Percentiles rank a stretch among this genome's conserved stretches.
These are phyloP conservation scores for Equus quagga DNA, from an alignment of 2,113 vertebrate genomes.

Conservation along the genomic window DNA sequence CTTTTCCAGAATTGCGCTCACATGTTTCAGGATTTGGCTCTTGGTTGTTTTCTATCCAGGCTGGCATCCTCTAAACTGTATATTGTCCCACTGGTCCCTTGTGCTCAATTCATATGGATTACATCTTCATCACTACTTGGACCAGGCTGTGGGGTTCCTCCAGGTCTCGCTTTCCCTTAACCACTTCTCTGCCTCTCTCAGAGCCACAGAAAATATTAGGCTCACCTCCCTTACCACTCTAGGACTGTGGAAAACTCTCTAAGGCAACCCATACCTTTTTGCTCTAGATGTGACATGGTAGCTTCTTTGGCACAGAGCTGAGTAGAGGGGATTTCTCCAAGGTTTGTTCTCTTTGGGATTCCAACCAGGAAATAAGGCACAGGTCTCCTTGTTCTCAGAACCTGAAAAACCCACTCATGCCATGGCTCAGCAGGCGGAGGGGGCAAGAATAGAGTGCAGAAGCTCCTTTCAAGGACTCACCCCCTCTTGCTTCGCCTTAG, in stretches of 20 bases:
- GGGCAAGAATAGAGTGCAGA: not conserved
- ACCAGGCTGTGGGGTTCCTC: not conserved
- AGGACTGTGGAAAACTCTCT: not conserved
- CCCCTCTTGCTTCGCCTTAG: not conserved
- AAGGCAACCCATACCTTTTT: not conserved
- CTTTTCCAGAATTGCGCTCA: not conserved
- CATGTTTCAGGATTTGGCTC: not conserved
- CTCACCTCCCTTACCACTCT: not conserved
- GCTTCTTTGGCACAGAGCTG: not conserved
- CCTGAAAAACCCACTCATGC: not conserved
- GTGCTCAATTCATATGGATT: not conserved
- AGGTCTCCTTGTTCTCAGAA: not conserved
- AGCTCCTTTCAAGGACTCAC: not conserved
- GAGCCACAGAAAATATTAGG: not conserved
- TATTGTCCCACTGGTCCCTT: not conserved
- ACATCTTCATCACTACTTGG: not conserved
- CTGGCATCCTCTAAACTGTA: not conserved
- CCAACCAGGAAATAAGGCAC: constrained; percentile 10
- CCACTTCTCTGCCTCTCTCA: not conserved
- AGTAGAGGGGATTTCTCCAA: not conserved
- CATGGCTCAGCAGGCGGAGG: not conserved
- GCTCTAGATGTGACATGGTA: not conserved
- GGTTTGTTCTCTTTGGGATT: not conserved
- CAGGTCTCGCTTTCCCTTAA: not conserved
- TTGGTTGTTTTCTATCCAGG: not conserved